A percentile compares a stretch with the other conserved stretches of the same genome.
These are phyloP conservation scores for Eutrigla gurnardus DNA, from an alignment of 2,797 vertebrate species.

Conservation along the genomic window DNA sequence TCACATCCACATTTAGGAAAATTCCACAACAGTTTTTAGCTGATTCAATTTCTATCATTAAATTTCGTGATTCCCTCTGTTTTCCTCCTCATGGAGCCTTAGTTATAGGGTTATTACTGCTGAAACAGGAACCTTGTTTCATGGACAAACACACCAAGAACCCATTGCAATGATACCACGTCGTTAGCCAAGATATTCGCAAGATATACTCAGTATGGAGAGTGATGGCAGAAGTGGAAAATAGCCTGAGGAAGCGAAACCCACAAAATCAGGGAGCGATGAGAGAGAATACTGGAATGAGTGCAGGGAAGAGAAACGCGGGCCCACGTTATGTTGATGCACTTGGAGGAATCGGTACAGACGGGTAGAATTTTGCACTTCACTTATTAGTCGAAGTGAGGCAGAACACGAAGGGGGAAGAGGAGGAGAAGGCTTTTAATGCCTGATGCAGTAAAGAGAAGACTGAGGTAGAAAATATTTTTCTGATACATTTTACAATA, in stretches of 20 bases:
- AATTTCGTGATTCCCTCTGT: no score
- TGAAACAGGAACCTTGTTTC: neutral
- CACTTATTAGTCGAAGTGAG: neutral
- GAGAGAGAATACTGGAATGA: neutral
- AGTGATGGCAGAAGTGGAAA: slow-evolving; percentile 9
- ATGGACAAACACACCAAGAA: slow-evolving; percentile 15
- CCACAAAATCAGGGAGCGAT: neutral
- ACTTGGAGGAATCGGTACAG: no score
- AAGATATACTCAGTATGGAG: neutral
- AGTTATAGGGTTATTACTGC: slow-evolving; percentile 13
- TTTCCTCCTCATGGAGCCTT: neutral
- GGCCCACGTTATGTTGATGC: neutral
- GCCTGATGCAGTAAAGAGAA: neutral
- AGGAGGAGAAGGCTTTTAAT: neutral
- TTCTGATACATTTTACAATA: neutral
- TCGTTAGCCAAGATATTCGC: slow-evolving; percentile 23
- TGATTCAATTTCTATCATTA: no score
- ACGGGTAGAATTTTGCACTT: neutral
- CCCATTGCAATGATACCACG: slow-evolving; percentile 8
- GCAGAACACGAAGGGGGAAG: neutral
- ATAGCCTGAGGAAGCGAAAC: neutral
- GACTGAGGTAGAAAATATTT: no score
- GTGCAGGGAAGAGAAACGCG: neutral
- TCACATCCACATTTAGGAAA: no score
- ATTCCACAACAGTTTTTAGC: no score